Evolutionary conservation across 2,113 vertebrate genomes (phyloP), one percentile per base, ranked within the genome.

Genomic region (Epinephelus fuscoguttatus): DNA sequence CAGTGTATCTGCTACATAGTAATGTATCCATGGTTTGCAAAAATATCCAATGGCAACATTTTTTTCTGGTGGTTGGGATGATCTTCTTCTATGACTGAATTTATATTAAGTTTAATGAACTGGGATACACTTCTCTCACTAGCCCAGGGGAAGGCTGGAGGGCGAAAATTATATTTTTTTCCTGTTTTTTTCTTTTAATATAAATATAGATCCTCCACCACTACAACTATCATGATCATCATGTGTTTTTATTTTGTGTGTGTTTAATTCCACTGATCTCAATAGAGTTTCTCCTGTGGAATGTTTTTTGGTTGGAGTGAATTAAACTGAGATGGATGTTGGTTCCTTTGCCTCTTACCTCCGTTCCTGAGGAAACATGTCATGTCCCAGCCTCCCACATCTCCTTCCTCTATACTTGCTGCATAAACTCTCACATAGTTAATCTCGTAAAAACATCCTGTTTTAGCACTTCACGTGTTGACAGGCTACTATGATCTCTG

Each of bases 381-480:
- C 75, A 6, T 23, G 50, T 67, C n/a, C 56, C 66, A 60, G n/a
- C 21, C 37, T 71, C 64, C 23, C 42, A 27, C 14, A 42, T 59
- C 78, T 90, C 72, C 79, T 90, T 85, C 74, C 84, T 83, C 17
- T 52, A 30, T 30, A 2, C 70, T 80, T 60, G 77, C 50, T 78
- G 63, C 74, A 61, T 42, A 53, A 81, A 78, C 80, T 63, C 74
- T 75, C 45, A n/a, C 82, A 81, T 25, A 47, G 27, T 37, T 27
- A 62, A 84, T 62, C 62, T 79, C 73, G 66, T 86, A 55, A 82
- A 83, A 87, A 85, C 82, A 84, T 81, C 76, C 68, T 76, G 80
- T 79, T 2, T 30, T 27, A 27, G 47, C 63, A 40, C 66, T 80
- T 82, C 67, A 78, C 78, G 74, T 62, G 56, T 61, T 55, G 14